phyloP scores from a whole-genome alignment of 2,888 invertebrate species.

The Agrilus biguttatus region DNA sequence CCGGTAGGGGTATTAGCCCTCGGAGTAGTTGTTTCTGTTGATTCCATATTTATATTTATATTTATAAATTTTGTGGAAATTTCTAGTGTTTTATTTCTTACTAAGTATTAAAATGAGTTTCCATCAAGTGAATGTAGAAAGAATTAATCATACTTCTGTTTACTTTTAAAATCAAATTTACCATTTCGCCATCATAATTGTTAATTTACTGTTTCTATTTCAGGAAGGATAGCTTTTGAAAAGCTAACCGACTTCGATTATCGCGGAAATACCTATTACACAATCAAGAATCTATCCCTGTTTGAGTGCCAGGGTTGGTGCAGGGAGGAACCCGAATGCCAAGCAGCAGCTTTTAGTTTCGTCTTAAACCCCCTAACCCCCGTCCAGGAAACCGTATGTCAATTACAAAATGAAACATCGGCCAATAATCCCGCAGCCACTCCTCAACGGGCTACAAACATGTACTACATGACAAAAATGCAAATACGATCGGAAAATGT shows the following conservation, averaged over 20 bases:
- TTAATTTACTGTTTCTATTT: conserved; percentile 17
- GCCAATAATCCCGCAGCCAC: conserved; percentile 78
- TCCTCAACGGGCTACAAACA: conserved; percentile 73
- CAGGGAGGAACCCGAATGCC: conserved; percentile 81
- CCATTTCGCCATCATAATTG: background rate
- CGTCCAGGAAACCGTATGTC: conserved; percentile 79
- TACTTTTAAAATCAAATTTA: too few species aligned
- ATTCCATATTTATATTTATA: too few species aligned
- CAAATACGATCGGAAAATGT: conserved; percentile 83
- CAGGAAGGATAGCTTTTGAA: conserved; percentile 81
- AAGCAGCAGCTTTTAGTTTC: conserved; percentile 86
- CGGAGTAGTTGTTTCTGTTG: too few species aligned
- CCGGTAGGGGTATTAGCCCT: too few species aligned
- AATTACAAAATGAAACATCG: conserved; percentile 83
- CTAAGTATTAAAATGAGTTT: too few species aligned
- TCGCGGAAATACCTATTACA: conserved; percentile 81
- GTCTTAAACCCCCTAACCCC: conserved; percentile 85
- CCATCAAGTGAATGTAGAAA: too few species aligned
- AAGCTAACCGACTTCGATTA: conserved; percentile 88
- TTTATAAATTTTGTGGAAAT: too few species aligned
- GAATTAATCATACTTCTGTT: too few species aligned
- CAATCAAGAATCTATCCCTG: conserved; percentile 77
- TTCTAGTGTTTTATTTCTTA: too few species aligned
- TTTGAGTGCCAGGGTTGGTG: conserved; percentile 95
- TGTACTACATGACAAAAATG: conserved; percentile 91